Evolutionary conservation across 2,888 invertebrate genomes (phyloP), one percentile per base, ranked within the genome.

Genomic region (Ypsolopha sequella): DNA sequence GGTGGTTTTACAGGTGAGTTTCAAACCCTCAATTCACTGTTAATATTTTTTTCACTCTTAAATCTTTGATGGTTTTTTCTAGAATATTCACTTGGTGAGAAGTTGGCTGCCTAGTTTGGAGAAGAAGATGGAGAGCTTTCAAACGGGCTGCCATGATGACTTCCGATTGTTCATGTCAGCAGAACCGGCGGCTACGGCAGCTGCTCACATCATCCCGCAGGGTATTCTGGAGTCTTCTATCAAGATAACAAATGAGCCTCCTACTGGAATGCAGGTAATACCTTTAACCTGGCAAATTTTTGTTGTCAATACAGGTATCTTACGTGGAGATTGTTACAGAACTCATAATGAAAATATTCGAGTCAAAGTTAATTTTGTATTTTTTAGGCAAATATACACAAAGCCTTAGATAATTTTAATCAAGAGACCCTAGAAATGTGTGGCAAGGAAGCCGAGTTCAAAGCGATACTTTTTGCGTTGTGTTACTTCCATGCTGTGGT

Each of bases 401-500:
- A 98, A 81, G 96, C 98, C 0, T 76, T 98, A 49, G 95, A 96
- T 66, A 97, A 97, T 79, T 98, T 97, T 71, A 95, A 92, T 56
- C 98, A 97, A 87, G 98, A 97, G 80, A 97, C 96, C 0, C 80
- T 97, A 41, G 98, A 97, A 76, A 96, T 96, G 93, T 98, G 96
- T 65, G 94, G 95, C 51, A 96, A 96, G 73, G 98, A 97, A 77
- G 96, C 95, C 0, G 98, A 98, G 82, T 98, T 97, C 73, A 98
- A 97, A 88, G 95, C 94, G 0, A 97, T 97, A 61, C 84, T 97
- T 38, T 98, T 97, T 73, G 92, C 97, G 0, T 86, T 98, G 0
- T 97, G 96, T 68, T 98, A 98, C 70, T 98, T 98, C 76, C 98
- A 98, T 72, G 98, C 98, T 0, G 97, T 97, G 0, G 97, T 98